Conservation (phyloP, 2,113 vertebrate genomes). For the Menidia beryllina region DNA sequence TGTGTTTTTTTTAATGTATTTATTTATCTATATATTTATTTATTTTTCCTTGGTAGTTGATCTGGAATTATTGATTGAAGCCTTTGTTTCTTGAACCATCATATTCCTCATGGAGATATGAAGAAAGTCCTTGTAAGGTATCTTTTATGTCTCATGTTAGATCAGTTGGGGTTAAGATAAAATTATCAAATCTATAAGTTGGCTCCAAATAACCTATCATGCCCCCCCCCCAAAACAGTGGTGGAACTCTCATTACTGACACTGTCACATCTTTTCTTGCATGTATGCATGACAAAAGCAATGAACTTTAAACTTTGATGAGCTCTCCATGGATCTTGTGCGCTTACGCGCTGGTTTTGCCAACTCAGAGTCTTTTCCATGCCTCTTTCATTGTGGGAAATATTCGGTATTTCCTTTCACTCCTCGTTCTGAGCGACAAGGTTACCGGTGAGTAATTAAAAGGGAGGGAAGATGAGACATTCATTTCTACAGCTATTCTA, state of each 20-base stretch:
- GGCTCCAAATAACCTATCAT: not conserved
- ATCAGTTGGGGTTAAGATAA: not conserved
- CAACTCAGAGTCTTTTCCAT: not conserved
- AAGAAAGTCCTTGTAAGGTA: too few relatives aligned
- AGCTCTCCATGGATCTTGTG: constrained; percentile 50
- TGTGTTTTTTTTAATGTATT: too few relatives aligned
- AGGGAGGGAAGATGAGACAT: not conserved
- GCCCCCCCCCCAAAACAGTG: not conserved
- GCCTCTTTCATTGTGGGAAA: constrained; percentile 13
- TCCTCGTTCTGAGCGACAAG: constrained; percentile 30
- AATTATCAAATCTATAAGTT: not conserved
- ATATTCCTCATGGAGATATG: too few relatives aligned
- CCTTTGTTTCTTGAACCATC: too few relatives aligned
- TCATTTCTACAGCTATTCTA: not conserved
- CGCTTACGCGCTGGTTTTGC: constrained; percentile 15
- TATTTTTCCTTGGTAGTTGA: too few relatives aligned
- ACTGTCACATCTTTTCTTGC: not conserved
- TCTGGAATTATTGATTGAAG: too few relatives aligned
- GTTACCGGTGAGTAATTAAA: not conserved
- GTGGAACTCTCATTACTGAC: constrained; percentile 58
- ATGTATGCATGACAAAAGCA: constrained; percentile 1
- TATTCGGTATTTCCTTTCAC: not conserved
- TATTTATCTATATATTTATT: too few relatives aligned
- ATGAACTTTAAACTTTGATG: constrained; percentile 8
- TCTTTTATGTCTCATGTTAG: too few relatives aligned